Conservation (phyloP, 2,888 invertebrate genomes). For the Cryptosula pallasiana region DNA sequence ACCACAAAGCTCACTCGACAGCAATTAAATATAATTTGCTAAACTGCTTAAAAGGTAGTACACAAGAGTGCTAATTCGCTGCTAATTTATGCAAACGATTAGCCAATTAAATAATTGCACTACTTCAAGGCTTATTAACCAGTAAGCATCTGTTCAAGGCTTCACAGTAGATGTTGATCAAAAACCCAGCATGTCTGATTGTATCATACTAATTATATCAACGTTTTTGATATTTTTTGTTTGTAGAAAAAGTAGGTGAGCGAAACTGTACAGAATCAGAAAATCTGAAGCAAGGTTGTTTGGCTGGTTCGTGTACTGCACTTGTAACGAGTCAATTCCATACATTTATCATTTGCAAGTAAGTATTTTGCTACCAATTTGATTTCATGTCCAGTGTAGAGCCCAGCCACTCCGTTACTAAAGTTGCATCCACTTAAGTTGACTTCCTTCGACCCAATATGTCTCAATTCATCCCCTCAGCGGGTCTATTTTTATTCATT, state of each 20-base stretch:
- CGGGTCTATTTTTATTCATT: no score
- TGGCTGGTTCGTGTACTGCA: conserved; percentile 13
- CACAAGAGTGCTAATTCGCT: not conserved
- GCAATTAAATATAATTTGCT: not conserved
- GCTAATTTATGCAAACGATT: not conserved
- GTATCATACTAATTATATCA: no score
- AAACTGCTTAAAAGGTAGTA: conserved; percentile 2
- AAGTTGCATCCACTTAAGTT: no score
- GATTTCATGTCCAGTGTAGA: no score
- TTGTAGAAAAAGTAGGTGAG: not conserved
- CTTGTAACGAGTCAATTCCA: conserved; percentile 14
- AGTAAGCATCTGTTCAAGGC: not conserved
- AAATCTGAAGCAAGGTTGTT: not conserved
- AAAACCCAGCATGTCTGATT: no score
- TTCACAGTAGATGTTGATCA: no score
- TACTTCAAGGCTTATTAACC: not conserved
- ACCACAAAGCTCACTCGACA: not conserved
- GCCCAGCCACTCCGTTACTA: no score
- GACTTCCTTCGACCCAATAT: no score
- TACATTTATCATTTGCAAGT: conserved; percentile 17
- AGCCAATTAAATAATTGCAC: not conserved
- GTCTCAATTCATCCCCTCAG: no score
- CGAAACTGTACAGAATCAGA: conserved; percentile 6
- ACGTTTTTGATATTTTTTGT: no score
- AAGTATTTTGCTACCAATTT: no score